Conservation (phyloP, 2,797 vertebrate species). For the Molossus molossus region DNA sequence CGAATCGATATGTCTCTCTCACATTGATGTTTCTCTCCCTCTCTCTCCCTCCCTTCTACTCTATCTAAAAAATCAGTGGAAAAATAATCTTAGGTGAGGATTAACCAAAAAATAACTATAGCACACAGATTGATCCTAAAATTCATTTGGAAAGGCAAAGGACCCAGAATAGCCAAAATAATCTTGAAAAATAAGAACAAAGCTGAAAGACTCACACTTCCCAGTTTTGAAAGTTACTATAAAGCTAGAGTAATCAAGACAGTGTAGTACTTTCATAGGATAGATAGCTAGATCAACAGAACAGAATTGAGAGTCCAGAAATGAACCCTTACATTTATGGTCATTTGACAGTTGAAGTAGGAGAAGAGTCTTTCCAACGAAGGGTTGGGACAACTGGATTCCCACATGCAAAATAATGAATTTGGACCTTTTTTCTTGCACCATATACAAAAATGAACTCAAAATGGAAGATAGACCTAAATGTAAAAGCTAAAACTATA, state of each 20-base stretch:
- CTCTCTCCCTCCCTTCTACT: too few relatives aligned
- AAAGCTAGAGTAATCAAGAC: not conserved
- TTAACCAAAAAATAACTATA: not conserved
- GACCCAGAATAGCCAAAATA: conserved; percentile 53
- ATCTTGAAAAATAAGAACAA: not conserved
- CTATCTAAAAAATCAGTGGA: too few relatives aligned
- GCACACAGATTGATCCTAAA: not conserved
- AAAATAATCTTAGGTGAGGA: too few relatives aligned
- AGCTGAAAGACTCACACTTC: not conserved
- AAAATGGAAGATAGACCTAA: not conserved
- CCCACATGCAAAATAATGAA: not conserved
- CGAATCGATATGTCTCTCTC: too few relatives aligned
- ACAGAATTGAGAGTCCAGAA: conserved; percentile 1
- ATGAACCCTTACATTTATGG: not conserved
- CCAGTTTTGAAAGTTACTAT: not conserved
- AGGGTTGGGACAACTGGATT: not conserved
- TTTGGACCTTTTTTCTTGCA: not conserved
- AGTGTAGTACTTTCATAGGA: not conserved
- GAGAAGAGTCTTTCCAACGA: not conserved
- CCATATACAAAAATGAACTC: not conserved
- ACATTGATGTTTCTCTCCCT: too few relatives aligned
- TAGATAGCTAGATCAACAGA: not conserved
- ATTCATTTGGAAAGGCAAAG: conserved; percentile 1
- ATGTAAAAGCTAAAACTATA: conserved; percentile 12
- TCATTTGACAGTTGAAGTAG: not conserved